phyloP scores from a whole-genome alignment of 2,113 vertebrate species.

The Sceloporus undulatus region DNA sequence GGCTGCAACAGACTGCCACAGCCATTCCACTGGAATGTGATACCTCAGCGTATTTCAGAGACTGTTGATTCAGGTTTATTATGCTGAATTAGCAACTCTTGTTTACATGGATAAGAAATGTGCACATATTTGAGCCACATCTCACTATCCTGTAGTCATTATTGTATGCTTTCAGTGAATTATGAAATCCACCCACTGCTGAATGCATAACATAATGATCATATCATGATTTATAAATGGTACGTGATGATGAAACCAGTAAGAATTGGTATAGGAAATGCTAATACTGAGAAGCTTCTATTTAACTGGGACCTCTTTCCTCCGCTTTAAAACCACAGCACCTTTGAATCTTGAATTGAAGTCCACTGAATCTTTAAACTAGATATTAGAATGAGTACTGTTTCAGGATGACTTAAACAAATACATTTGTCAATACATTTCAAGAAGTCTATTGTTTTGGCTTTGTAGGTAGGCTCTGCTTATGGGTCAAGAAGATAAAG shows the following conservation, averaged over 20 bases:
- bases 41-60: not conserved
- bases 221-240: not conserved
- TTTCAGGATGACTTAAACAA: not conserved
- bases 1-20: not conserved
- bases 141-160: not conserved
- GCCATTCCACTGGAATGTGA: not conserved
- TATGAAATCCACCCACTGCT: not conserved
- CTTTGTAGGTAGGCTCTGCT: not conserved
- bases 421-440: not conserved
- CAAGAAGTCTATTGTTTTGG: not conserved
- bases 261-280: not conserved
- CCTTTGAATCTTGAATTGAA: not conserved
- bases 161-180: not conserved
- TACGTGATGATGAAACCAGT: not conserved
- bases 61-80: not conserved
- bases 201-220: not conserved
- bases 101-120: not conserved
- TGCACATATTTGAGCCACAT: not conserved
- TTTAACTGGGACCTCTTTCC: not conserved
- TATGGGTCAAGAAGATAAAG: not conserved
- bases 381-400: not conserved
- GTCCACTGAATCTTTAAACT: slow-evolving; percentile 5
- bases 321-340: not conserved
- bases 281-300: not conserved
- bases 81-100: slow-evolving; percentile 1